Percentiles rank a stretch among this genome's conserved stretches.
Evolutionary conservation across 2,888 invertebrate genomes (phyloP).

Genomic region (Heteromurus nitidus): DNA sequence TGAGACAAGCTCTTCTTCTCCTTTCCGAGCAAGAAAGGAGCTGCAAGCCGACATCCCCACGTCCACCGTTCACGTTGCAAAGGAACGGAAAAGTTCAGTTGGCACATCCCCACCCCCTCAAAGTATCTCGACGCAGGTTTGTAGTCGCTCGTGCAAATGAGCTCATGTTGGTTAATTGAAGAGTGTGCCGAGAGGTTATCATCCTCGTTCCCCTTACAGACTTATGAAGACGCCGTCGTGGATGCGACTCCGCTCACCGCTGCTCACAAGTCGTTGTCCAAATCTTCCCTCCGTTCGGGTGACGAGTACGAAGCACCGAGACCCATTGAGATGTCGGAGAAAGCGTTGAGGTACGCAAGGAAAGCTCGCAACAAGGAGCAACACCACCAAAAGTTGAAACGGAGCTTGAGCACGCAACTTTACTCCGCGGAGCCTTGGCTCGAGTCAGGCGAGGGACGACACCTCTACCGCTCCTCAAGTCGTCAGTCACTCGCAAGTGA

Average conservation of each 20-base stretch:
- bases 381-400: conserved; percentile 74
- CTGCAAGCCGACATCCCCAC: neutral
- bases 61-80: neutral
- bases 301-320: conserved; percentile 57
- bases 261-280: conserved; percentile 63
- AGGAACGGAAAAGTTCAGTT: conserved; percentile 77
- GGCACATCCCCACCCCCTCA: conserved; percentile 92
- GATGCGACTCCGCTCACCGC: neutral
- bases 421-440: conserved; percentile 68
- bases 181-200: neutral
- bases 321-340: conserved; percentile 72
- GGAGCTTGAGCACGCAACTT: conserved; percentile 75
- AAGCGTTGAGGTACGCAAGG: conserved; percentile 69
- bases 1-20: conserved; percentile 37
- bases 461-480: conserved; percentile 80
- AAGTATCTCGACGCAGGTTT: conserved; percentile 89
- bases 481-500: conserved; percentile 82
- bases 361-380: conserved; percentile 63
- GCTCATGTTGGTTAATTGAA: neutral
- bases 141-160: neutral
- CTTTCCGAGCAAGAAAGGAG: conserved; percentile 51
- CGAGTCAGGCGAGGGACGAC: conserved; percentile 65
- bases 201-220: conserved; percentile 56
- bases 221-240: conserved; percentile 69
- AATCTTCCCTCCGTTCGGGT: conserved; percentile 66